phyloP scores from a whole-genome alignment of 1,140 invertebrate species.

The Plutomurus gul region DNA sequence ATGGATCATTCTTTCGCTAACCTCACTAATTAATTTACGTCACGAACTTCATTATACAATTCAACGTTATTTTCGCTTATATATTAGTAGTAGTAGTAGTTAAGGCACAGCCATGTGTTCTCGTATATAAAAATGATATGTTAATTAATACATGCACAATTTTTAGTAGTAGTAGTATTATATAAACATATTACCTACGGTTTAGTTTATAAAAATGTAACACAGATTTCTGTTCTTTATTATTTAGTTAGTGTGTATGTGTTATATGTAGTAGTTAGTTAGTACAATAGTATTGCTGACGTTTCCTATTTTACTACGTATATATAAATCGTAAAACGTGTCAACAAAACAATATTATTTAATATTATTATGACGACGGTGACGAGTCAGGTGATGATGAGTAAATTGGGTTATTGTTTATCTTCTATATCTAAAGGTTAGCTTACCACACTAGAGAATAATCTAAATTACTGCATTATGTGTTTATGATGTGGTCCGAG shows the following conservation, averaged over 20 bases:
- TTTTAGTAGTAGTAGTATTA: neutral
- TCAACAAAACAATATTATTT: no score
- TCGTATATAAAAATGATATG: neutral
- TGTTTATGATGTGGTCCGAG: slow-evolving; percentile 52
- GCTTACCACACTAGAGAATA: neutral
- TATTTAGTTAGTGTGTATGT: neutral
- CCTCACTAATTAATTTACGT: no score
- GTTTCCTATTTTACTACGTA: no score
- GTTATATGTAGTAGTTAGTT: neutral
- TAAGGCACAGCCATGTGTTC: neutral
- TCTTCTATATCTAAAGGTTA: neutral
- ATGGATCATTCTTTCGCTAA: no score
- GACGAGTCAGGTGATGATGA: no score
- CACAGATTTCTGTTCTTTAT: slow-evolving; percentile 18
- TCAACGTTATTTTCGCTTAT: no score
- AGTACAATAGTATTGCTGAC: neutral
- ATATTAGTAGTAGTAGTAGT: no score
- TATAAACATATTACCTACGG: neutral
- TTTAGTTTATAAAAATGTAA: slow-evolving; percentile 16
- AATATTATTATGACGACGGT: no score
- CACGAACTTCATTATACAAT: no score
- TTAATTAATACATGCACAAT: no score
- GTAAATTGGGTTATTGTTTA: neutral
- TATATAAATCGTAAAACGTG: no score
- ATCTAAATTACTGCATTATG: slow-evolving; percentile 50